Conservation (phyloP, 1,140 invertebrate genomes). For the Drosophila albomicans region DNA sequence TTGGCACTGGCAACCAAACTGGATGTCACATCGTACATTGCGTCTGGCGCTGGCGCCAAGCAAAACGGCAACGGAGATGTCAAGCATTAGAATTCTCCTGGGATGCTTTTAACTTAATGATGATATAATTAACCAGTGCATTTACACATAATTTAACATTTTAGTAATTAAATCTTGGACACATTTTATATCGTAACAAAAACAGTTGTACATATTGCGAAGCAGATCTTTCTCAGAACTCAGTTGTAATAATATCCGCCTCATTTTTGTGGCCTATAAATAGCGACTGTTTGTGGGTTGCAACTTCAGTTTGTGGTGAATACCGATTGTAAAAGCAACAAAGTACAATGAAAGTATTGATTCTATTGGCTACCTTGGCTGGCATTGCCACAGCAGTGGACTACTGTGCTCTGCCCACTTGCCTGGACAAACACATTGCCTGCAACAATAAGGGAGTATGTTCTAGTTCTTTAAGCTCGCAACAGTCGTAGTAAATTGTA, state of each 20-base stretch:
- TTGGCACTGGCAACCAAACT: slow-evolving; percentile 61
- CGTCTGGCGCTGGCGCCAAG: slow-evolving; percentile 20
- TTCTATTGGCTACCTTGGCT: slow-evolving; percentile 14
- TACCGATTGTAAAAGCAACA: background rate
- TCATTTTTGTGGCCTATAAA: slow-evolving; percentile 17
- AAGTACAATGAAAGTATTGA: slow-evolving; percentile 30
- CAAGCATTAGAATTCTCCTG: slow-evolving; percentile 17
- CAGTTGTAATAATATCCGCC: slow-evolving; percentile 1
- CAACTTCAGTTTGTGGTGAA: slow-evolving; percentile 18
- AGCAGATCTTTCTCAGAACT: slow-evolving; percentile 18
- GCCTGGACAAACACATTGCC: slow-evolving; percentile 63
- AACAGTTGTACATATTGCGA: background rate
- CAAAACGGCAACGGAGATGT: slow-evolving; percentile 33
- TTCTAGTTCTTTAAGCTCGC: background rate
- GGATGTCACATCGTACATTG: slow-evolving; percentile 65
- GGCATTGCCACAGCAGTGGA: slow-evolving; percentile 40
- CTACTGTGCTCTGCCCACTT: slow-evolving; percentile 63
- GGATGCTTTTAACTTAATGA: background rate
- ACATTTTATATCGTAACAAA: background rate
- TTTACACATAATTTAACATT: slow-evolving; percentile 38
- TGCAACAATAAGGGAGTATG: slow-evolving; percentile 69
- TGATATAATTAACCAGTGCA: slow-evolving; percentile 29
- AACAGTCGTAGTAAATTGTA: no score
- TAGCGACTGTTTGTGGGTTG: background rate
- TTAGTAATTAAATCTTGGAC: slow-evolving; percentile 24